Conservation (phyloP, 2,797 vertebrate genomes). For the Leptodactylus fallax region DNA sequence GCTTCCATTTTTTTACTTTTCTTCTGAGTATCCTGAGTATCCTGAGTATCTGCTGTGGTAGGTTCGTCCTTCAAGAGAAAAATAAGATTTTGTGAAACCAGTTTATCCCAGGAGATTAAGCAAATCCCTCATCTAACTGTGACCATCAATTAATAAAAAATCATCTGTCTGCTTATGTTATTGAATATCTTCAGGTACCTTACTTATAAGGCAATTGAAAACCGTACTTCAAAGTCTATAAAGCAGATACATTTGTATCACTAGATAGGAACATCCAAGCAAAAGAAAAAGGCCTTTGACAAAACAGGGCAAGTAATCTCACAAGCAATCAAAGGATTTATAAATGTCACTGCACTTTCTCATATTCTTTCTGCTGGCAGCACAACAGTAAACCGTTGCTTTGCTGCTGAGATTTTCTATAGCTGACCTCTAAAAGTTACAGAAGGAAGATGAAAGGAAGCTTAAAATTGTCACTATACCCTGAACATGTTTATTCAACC, state of each 20-base stretch:
- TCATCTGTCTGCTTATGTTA: not conserved
- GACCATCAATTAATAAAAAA: not conserved
- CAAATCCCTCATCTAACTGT: not conserved
- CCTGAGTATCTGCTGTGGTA: too few relatives aligned
- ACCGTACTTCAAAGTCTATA: slow-evolving; percentile 44
- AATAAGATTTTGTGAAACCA: not conserved
- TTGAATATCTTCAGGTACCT: not conserved
- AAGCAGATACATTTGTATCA: slow-evolving; percentile 30
- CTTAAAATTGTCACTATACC: slow-evolving; percentile 35
- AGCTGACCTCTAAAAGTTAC: slow-evolving; percentile 56
- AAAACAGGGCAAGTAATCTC: slow-evolving; percentile 61
- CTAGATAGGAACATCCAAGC: slow-evolving; percentile 28
- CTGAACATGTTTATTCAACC: slow-evolving; percentile 46
- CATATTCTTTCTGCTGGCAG: slow-evolving; percentile 49
- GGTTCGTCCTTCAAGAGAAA: not conserved
- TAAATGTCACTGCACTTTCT: slow-evolving; percentile 64
- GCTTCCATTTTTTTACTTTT: too few relatives aligned
- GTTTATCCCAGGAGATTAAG: not conserved
- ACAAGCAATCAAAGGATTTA: slow-evolving; percentile 63
- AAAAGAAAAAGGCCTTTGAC: slow-evolving; percentile 52
- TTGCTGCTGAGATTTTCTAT: slow-evolving; percentile 47
- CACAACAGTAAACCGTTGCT: slow-evolving; percentile 58
- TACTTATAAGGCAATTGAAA: slow-evolving; percentile 19
- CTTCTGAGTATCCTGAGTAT: too few relatives aligned
- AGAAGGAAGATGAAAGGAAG: slow-evolving; percentile 53